Evolutionary conservation across 2,113 vertebrate genomes (phyloP).

Genomic region (Mustelus asterias): DNA sequence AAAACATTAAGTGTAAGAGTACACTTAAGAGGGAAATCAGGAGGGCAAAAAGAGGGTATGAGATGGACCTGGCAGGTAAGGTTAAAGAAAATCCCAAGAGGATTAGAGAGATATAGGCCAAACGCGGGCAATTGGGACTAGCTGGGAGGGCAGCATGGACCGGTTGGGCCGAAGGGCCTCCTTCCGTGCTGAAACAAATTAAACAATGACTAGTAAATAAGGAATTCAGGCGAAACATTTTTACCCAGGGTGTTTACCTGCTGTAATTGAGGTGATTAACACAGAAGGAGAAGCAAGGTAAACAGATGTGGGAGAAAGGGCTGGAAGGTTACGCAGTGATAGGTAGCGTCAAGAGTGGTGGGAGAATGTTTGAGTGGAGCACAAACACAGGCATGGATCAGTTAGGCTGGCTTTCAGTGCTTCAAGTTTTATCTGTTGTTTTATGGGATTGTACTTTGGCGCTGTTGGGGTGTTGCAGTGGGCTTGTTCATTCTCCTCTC

Average conservation of each 20-base stretch:
- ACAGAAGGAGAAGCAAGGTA: neutral
- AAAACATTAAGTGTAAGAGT: neutral
- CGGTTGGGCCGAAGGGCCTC: no score
- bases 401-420: neutral
- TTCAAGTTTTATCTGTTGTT: neutral
- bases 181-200: no score
- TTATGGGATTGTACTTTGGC: neutral
- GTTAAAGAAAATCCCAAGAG: no score
- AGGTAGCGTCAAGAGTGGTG: neutral
- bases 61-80: no score
- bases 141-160: no score
- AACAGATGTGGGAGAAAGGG: neutral
- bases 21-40: no score
- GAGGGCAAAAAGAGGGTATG: no score
- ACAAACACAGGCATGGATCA: neutral
- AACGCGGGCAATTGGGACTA: no score
- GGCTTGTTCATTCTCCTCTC: neutral
- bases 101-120: no score
- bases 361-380: neutral
- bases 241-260: neutral
- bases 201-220: neutral
- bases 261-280: neutral
- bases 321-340: neutral
- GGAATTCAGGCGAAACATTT: neutral
- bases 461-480: neutral